These are phyloP conservation scores for Glandiceps talaboti DNA, from an alignment of 53 echinoderm and acorn worm species.

Conservation along the genomic window DNA sequence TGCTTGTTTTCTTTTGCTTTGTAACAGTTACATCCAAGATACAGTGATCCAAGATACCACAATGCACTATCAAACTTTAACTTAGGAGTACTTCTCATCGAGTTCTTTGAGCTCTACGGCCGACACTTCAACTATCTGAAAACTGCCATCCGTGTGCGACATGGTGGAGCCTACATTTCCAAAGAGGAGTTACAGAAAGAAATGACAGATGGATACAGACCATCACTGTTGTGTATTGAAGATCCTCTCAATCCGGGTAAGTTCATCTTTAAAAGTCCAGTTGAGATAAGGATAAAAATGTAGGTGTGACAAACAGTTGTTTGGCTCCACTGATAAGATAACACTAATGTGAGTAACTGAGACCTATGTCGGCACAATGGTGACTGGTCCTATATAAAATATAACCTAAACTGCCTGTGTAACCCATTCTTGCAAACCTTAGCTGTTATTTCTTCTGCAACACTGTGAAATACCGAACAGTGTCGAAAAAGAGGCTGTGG, in stretches of 20 bases:
- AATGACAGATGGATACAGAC: constrained; percentile 54
- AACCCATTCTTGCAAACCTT: no score
- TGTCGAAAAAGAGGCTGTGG: no score
- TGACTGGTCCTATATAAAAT: no score
- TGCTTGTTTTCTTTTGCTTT: constrained; percentile 8
- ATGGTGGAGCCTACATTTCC: constrained; percentile 81
- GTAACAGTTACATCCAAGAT: no score
- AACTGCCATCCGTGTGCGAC: constrained; percentile 74
- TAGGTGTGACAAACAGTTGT: no score
- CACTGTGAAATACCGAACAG: no score
- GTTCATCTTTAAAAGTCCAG: not conserved
- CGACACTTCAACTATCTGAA: constrained; percentile 98
- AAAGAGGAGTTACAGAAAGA: constrained; percentile 79
- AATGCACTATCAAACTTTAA: constrained; percentile 69
- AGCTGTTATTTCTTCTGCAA: no score
- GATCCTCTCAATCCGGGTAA: constrained; percentile 79
- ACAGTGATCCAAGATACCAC: no score
- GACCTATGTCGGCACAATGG: no score
- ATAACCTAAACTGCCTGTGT: no score
- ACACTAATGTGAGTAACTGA: no score
- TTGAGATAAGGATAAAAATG: not conserved
- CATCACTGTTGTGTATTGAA: constrained; percentile 74
- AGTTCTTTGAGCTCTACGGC: constrained; percentile 98
- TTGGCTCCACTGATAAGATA: no score
- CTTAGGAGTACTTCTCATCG: constrained; percentile 85